Evolutionary conservation across 30 jellyfish, hydroid and myxozoan genomes (phyloP), one percentile per base, ranked within the genome.

Genomic region (Rhopilema esculentum): DNA sequence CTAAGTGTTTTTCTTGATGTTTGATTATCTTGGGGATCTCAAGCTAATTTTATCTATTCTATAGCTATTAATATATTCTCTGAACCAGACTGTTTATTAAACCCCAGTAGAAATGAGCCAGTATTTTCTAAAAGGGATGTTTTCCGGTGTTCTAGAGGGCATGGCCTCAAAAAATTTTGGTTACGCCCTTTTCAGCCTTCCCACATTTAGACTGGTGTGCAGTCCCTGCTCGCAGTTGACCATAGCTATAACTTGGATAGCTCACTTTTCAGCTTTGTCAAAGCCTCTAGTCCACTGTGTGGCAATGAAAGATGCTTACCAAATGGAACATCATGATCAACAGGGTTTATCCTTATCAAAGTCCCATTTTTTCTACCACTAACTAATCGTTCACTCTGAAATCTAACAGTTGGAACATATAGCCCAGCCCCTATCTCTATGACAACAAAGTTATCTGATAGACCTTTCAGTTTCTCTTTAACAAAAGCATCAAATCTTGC

Each of bases 341-440:
- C 64, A n/a, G 97, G 97, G 70, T 91, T 91, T n/a, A 91, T 85
- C 24, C 97, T 64, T 8, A 84, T 50, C 87, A 91, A 20, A 0
- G 51, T 1, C n/a, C 94, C 90, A 52, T 49, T 53, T 9, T 28
- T 21, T 19, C 77, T 49, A 12, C 25, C 73, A 20, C 84, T 27
- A 12, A 85, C 92, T 0, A 84, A 24, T 0, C 49, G 40, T 72
- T 91, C 97, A 49, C 97, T 80, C n/a, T 7, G 75, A 81, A 82
- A 53, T 75, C 97, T 80, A 16, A 91, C 84, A 30, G 96, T 84
- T 21, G 97, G 97, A 20, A 84, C 96, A 27, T 90, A 90, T 24
- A 82, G 49, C 1, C 97, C 97, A 17, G 97, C 97, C 0, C 97
- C 97, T 52, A 91, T 86, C 88, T 91, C 97, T 33, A 84, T 75